These are phyloP conservation scores for Microctenopoma lineatum DNA, from an alignment of 2,797 vertebrate species.

Conservation along the genomic window DNA sequence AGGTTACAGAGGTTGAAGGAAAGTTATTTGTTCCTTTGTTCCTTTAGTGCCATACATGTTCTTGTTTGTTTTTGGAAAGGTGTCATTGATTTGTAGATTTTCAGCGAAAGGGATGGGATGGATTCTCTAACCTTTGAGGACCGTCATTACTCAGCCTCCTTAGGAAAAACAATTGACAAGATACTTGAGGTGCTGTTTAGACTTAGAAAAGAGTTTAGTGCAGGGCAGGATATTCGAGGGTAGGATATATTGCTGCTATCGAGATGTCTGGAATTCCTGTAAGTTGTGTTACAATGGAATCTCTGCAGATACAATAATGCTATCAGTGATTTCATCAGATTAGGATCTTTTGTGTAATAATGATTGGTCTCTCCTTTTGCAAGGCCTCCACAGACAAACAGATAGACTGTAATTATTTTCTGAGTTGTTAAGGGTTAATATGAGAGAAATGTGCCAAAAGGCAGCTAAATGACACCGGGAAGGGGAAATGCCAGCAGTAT, in stretches of 20 bases:
- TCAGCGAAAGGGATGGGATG: slow-evolving; percentile 8
- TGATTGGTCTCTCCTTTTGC: slow-evolving; percentile 9
- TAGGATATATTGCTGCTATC: slow-evolving; percentile 1
- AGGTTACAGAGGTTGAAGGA: not conserved
- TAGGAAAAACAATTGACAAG: not conserved
- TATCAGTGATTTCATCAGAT: slow-evolving; percentile 20
- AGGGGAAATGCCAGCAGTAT: slow-evolving; percentile 20
- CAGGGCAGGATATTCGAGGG: slow-evolving; percentile 3
- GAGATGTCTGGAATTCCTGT: slow-evolving; percentile 7
- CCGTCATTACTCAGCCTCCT: not conserved
- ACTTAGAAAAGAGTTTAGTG: not conserved
- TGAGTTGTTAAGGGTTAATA: not conserved
- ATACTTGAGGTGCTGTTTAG: not conserved
- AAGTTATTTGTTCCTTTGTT: not conserved
- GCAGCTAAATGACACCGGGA: slow-evolving; percentile 7
- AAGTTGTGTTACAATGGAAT: not conserved
- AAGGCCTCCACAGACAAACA: slow-evolving; percentile 6
- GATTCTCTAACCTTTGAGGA: not conserved
- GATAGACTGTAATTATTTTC: slow-evolving; percentile 16
- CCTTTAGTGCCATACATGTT: not conserved
- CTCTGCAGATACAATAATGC: slow-evolving; percentile 1
- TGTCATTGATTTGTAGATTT: slow-evolving; percentile 10
- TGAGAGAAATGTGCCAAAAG: slow-evolving; percentile 3
- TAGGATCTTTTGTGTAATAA: slow-evolving; percentile 9
- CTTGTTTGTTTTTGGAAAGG: not conserved